Percentiles rank a stretch among this genome's conserved stretches.
These are phyloP conservation scores for Drosophila nr. perissopoda DNA, from an alignment of 2,888 invertebrate genomes.

Conservation along the genomic window DNA sequence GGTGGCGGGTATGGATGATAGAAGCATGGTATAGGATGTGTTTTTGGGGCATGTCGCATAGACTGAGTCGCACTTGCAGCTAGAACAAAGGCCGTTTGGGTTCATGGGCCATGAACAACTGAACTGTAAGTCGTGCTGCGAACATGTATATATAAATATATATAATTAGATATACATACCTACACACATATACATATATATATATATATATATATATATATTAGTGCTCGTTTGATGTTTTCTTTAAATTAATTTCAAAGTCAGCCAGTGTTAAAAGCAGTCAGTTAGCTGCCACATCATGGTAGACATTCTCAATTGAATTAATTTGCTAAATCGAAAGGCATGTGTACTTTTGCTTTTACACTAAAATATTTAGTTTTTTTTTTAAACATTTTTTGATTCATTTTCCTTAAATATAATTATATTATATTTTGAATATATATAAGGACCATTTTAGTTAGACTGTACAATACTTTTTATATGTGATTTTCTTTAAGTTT, in stretches of 20 bases:
- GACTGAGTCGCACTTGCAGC: constrained; percentile 37
- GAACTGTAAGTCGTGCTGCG: constrained; percentile 31
- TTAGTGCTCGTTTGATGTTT: constrained; percentile 53
- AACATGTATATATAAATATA: background rate
- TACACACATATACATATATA: background rate
- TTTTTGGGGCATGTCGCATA: constrained; percentile 43
- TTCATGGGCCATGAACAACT: constrained; percentile 34
- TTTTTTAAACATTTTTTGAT: too few species aligned
- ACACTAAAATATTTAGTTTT: background rate
- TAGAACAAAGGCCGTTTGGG: constrained; percentile 46
- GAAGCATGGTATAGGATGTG: constrained; percentile 39
- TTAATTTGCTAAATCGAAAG: constrained; percentile 18
- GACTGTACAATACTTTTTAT: too few species aligned
- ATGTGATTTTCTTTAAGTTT: too few species aligned
- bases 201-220: background rate
- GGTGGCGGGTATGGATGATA: background rate
- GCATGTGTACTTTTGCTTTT: background rate
- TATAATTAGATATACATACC: background rate
- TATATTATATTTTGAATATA: too few species aligned
- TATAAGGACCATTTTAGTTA: too few species aligned
- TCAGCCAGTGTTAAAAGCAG: constrained; percentile 37
- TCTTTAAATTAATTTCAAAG: constrained; percentile 61
- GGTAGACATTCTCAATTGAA: constrained; percentile 17
- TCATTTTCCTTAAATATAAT: too few species aligned
- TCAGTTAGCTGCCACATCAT: constrained; percentile 27